Evolutionary conservation across 2,797 vertebrate species (phyloP).

Genomic region (Semaprochilodus insignis): DNA sequence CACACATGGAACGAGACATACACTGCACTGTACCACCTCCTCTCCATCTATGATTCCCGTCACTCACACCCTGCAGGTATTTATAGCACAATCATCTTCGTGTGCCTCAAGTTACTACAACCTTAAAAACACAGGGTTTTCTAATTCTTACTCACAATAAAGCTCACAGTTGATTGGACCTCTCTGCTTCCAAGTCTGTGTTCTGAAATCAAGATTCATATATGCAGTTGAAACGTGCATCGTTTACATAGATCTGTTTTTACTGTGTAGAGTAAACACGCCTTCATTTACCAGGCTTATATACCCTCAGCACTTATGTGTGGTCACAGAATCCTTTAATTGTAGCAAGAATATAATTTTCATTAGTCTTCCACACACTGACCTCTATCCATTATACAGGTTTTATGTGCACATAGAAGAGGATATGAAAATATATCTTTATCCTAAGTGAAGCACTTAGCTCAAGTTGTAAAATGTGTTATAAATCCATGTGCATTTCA

Average conservation of each 20-base stretch:
- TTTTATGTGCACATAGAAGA: slow-evolving; percentile 32
- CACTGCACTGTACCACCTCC: no score
- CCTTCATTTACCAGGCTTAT: neutral
- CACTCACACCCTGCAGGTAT: no score
- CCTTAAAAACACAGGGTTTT: no score
- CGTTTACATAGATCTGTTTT: neutral
- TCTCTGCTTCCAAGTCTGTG: neutral
- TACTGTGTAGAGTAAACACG: neutral
- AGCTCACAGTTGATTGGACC: neutral
- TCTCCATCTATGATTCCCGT: no score
- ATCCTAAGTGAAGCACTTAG: slow-evolving; percentile 10
- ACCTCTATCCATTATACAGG: slow-evolving; percentile 3
- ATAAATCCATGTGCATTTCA: slow-evolving; percentile 1
- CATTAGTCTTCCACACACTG: neutral
- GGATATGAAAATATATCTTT: slow-evolving; percentile 21
- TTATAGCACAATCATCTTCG: no score
- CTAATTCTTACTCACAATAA: neutral
- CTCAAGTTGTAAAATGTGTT: neutral
- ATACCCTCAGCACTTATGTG: neutral
- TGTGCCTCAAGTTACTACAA: no score
- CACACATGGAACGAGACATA: no score
- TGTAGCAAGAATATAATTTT: neutral
- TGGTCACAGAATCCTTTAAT: neutral
- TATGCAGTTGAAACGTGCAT: neutral
- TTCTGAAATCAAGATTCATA: neutral